Base-by-base conservation (phyloP, 1,140 invertebrate genomes). In the Listronotus bonariensis region DNA sequence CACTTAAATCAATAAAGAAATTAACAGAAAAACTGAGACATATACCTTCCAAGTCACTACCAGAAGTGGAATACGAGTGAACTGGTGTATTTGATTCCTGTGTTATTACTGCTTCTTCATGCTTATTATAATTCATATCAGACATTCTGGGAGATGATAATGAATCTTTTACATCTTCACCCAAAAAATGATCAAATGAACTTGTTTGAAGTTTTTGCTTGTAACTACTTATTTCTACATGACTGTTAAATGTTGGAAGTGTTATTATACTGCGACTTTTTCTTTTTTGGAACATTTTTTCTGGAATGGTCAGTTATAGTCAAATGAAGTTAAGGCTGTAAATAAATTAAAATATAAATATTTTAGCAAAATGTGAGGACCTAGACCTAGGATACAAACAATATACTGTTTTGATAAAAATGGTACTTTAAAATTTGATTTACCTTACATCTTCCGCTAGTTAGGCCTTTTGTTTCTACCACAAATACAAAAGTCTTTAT, bases 81-180 rank as follows among this genome's bases (percentile, higher is more conserved):
- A 12, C 11, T 57, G 12, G 26, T 9, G 40, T 31, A 17, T 38
- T 54, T 36, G 14, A 15, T 12, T 31, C 48, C 12, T 9, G 1
- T 40, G 17, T 48, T 59, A 46, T 11, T 1, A 36, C 34, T 12
- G 8, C 9, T 12, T 49, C 59, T 15, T 62, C 31, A 41, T 43
- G 32, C 41, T 62, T 36, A 45, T 26, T 53, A 34, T 18, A 10
- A 31, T 36, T 32, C 9, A 14, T 31, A 11, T 7, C 26, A 17
- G 26, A 26, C 0, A 1, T 31, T 45, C 8, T 31, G 15, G 34
- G 18, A 14, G 6, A 11, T 15, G 43, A 31, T 18, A n/a, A 0
- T 11, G n/a, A 32, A 54, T 54, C 41, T 5, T 42, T 34, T 11
- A 62, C 26, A 17, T 62, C 43, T 43, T 62, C 49, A 14, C 49